Conservation (phyloP, 2,888 invertebrate genomes). For the Anthophora plumipes region DNA sequence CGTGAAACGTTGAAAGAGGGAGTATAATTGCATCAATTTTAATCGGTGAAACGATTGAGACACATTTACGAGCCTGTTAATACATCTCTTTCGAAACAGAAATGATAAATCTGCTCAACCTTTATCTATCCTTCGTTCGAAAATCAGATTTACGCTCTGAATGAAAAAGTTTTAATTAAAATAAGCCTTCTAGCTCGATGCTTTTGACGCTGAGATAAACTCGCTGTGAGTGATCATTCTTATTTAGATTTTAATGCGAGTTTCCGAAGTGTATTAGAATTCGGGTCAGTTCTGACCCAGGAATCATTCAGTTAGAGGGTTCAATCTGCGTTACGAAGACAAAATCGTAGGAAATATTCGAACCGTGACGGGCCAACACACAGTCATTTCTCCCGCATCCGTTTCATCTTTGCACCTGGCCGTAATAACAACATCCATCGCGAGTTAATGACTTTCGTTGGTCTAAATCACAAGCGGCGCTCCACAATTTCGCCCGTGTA, state of each 20-base stretch:
- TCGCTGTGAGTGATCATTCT: background rate
- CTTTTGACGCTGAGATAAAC: background rate
- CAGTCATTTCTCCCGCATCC: constrained; percentile 7
- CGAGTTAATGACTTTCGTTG: constrained; percentile 51
- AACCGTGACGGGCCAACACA: constrained; percentile 7
- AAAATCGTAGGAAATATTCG: background rate
- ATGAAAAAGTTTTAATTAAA: constrained; percentile 67
- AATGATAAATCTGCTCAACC: constrained; percentile 37
- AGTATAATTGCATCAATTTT: background rate
- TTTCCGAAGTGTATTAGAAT: too few relatives aligned
- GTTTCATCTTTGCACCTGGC: constrained; percentile 35
- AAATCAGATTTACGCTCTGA: constrained; percentile 53
- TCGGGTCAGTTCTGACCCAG: too few relatives aligned
- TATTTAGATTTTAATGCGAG: too few relatives aligned
- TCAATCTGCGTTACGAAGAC: too few relatives aligned
- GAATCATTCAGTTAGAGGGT: too few relatives aligned
- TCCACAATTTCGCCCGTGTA: constrained; percentile 48
- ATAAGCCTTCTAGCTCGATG: constrained; percentile 32
- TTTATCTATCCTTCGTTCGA: constrained; percentile 47
- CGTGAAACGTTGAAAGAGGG: background rate
- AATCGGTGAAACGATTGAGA: background rate
- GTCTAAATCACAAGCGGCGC: constrained; percentile 32
- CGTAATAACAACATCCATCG: constrained; percentile 53
- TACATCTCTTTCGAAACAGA: constrained; percentile 4
- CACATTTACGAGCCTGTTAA: constrained; percentile 20